Conservation (phyloP, 2,797 vertebrate genomes). For the Dermochelys coriacea region DNA sequence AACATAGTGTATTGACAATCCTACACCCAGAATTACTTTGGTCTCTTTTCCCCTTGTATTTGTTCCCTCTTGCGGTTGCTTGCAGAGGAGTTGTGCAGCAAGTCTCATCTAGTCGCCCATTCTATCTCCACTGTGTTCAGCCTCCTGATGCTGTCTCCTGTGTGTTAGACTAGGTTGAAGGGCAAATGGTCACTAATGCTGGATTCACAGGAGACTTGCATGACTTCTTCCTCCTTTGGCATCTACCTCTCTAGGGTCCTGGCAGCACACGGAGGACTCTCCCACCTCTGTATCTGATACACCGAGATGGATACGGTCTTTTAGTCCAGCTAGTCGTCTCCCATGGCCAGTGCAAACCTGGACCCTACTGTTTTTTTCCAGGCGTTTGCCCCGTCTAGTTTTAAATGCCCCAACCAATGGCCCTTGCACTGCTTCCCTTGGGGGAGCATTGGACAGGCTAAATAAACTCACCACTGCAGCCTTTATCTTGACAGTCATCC, state of each 20-base stretch:
- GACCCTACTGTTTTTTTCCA: constrained; percentile 22
- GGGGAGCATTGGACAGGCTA: neutral
- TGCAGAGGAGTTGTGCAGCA: neutral
- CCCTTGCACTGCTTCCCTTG: neutral
- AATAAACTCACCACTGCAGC: neutral
- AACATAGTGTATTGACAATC: constrained; percentile 81
- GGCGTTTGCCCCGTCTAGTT: neutral
- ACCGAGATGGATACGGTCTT: neutral
- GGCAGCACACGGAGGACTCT: neutral
- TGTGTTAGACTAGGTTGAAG: neutral
- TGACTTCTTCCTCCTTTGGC: neutral
- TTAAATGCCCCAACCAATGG: neutral
- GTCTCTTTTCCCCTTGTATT: constrained; percentile 55
- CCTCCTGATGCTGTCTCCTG: neutral
- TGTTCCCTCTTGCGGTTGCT: constrained; percentile 11
- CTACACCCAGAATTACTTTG: constrained; percentile 39
- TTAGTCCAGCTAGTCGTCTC: neutral
- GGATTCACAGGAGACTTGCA: neutral
- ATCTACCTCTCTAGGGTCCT: neutral
- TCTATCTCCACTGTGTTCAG: neutral
- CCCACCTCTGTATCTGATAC: neutral
- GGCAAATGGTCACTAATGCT: neutral
- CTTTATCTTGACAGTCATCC: neutral
- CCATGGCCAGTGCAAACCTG: neutral
- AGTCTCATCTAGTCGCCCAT: neutral